phyloP scores from a whole-genome alignment of 2,888 invertebrate genomes.

The Drosophila tanythrix region DNA sequence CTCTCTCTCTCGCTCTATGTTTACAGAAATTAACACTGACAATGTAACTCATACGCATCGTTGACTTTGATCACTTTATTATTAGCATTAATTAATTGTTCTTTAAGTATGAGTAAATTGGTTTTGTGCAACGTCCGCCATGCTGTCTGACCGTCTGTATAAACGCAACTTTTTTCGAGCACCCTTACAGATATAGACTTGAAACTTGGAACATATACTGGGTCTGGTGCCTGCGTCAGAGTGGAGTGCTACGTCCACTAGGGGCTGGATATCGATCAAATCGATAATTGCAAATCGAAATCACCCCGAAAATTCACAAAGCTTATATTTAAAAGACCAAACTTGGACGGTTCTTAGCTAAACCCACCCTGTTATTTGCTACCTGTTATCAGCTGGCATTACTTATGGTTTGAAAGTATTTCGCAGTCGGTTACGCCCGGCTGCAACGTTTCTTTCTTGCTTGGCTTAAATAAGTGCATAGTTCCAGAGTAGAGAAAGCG shows the following conservation, averaged over 20 bases:
- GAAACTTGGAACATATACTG: not conserved
- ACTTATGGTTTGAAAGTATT: not conserved
- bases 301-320: not conserved
- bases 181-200: too few species aligned
- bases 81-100: constrained; percentile 14
- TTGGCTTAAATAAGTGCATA: not conserved
- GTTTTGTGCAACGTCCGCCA: too few species aligned
- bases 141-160: too few species aligned
- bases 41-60: constrained; percentile 33
- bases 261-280: not conserved
- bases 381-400: not conserved
- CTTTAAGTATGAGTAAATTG: not conserved
- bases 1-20: not conserved
- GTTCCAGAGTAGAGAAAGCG: not conserved
- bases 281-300: not conserved
- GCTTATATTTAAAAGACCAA: not conserved
- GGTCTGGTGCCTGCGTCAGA: too few species aligned
- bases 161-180: too few species aligned
- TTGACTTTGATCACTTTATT: constrained; percentile 28
- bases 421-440: not conserved
- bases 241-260: not conserved
- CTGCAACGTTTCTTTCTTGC: not conserved
- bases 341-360: not conserved
- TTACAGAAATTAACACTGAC: constrained; percentile 17
- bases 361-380: not conserved